A percentile compares a stretch with the other conserved stretches of the same genome.
Evolutionary conservation across 2,113 vertebrate genomes (phyloP).

Genomic region (Gambusia holbrooki): DNA sequence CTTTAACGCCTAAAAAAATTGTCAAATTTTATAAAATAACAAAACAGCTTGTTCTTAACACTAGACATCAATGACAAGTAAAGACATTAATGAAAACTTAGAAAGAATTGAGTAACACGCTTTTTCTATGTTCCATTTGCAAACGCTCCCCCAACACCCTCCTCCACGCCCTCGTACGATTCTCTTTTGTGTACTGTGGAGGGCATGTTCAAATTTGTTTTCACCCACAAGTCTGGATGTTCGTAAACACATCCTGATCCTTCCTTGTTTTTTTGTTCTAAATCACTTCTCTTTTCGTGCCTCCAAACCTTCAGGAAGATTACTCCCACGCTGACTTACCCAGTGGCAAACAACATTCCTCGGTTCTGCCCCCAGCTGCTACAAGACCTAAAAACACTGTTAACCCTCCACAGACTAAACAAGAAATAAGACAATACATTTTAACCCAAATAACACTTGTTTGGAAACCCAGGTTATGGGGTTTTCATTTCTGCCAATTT

Average conservation of each 20-base stretch:
- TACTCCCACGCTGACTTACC: constrained; percentile 58
- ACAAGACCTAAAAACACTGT: constrained; percentile 20
- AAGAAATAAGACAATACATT: background rate
- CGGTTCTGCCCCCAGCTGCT: constrained; percentile 47
- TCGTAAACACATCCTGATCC: constrained; percentile 47
- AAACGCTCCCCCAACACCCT: constrained; percentile 7
- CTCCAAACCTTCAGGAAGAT: constrained; percentile 46
- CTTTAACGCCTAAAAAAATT: background rate
- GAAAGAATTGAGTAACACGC: background rate
- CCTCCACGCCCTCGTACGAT: constrained; percentile 21
- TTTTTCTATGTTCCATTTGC: constrained; percentile 3
- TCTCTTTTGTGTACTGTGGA: constrained; percentile 20
- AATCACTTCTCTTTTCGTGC: constrained; percentile 35
- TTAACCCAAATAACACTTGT: too few species aligned
- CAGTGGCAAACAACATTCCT: constrained; percentile 76
- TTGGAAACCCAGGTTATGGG: too few species aligned
- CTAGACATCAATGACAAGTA: too few species aligned
- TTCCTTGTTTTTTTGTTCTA: constrained; percentile 32
- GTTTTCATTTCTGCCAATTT: too few species aligned
- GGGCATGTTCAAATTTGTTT: constrained; percentile 66
- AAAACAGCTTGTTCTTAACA: background rate
- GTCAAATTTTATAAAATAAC: background rate
- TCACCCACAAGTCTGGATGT: constrained; percentile 41
- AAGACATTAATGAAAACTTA: background rate
- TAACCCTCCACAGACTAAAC: constrained; percentile 38